Base-by-base conservation (phyloP, 2,797 vertebrate genomes). In the Podarcis siculus region DNA sequence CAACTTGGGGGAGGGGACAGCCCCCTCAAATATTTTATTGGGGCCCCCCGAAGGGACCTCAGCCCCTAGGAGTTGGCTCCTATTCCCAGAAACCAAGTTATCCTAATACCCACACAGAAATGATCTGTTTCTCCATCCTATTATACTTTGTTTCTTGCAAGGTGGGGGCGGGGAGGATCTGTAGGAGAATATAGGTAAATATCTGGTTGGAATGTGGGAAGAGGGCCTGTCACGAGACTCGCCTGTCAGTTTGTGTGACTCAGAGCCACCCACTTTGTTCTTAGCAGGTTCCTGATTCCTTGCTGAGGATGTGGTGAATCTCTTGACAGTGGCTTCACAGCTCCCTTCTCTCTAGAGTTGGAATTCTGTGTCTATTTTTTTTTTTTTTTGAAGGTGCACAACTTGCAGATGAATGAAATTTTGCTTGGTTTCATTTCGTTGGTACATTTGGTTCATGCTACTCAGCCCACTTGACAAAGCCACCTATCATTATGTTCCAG, bases 111-210 rank as follows among this genome's bases (percentile, higher is more conserved):
- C 8, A 8, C 4, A 27, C 7, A 87, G 19, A 42, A 61, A 81
- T 27, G 30, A 61, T 2, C 49, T 13, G 25, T n/a, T 75, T 55
- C 25, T 17, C 35, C 23, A 17, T 30, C 25, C 23, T 49, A 49
- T n/a, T 5, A 80, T 73, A 64, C 5, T 55, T 12, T 23, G 19
- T 58, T 45, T n/a, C 13, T 17, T 4, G 37, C 32, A 30, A 55
- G 49, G 49, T 55, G 66, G 49, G 8, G 30, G 25, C 25, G 35
- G 69, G 49, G 35, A n/a, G 10, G 21, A 73, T 19, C 13, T 27
- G 25, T 35, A 67, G 84, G 61, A 32, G 67, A 86, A 79, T 32
- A 86, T 25, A 67, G 84, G 61, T 45, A 71, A 86, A 79, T 45
- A 86, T 32, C 23, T 32, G 13, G 23, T 76, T 21, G 30, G 58